Base-by-base conservation (phyloP, 2,888 invertebrate genomes). In the Meliscaeva auricollis region DNA sequence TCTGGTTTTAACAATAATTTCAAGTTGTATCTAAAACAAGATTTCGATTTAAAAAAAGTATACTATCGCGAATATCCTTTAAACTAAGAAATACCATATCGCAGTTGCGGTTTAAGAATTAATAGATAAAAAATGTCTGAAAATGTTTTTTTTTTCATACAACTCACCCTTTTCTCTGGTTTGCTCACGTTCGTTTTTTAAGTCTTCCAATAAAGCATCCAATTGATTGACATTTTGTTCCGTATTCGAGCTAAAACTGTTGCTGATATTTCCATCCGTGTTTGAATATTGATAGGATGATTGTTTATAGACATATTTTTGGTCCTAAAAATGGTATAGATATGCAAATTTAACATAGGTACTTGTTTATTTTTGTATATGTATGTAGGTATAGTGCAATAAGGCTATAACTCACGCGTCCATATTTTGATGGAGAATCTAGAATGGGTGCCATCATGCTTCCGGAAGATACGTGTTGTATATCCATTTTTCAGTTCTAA, bases 121-220 rank as follows among this genome's bases (percentile, higher is more conserved):
- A 26, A 26, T 4, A 26, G 26, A 4, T 26, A 26, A n/a, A n/a
- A n/a, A n/a, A n/a, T n/a, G n/a, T n/a, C n/a, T n/a, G n/a, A n/a
- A n/a, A n/a, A n/a, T n/a, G n/a, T 38, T 38, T 38, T 38, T 38
- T 38, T 38, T 38, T 38, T 38, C 7, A 38, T 9, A 38, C 2
- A 22, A 15, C 69, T 85, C 88, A 90, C 90, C 90, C 88, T 88
- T 89, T 79, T 91, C 90, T 75, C 89, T 90, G 22, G 91, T 91
- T 38, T 89, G 89, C 75, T 92, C 90, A 6, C 92, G 90, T 84
- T 92, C 92, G 73, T 91, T 89, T 88, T 96, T 95, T 88, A 96
- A 92, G 90, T 96, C 96, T 88, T 96, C 96, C 70, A 96, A 93
- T 62, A 96, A 92, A 0, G 95, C 95, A 90, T 96, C 96, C 89